Evolutionary conservation across 2,888 invertebrate genomes (phyloP).

Genomic region (Eilema sororculum): DNA sequence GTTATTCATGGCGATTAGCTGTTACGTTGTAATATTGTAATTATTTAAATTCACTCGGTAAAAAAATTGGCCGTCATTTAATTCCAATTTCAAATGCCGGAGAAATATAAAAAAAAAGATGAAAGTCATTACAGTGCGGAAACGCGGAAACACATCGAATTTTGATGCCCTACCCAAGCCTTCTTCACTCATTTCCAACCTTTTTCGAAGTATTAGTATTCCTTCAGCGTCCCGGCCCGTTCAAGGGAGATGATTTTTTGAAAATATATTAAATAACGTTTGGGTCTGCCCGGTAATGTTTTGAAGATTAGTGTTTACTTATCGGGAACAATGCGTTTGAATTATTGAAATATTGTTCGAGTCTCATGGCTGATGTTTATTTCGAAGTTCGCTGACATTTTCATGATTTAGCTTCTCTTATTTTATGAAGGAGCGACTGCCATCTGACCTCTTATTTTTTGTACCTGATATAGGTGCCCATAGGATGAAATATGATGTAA

Average conservation of each 20-base stretch:
- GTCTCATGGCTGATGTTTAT: not conserved
- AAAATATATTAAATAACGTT: slow-evolving; percentile 15
- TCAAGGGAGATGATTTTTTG: slow-evolving; percentile 12
- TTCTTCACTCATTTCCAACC: slow-evolving; percentile 18
- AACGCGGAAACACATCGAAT: slow-evolving; percentile 38
- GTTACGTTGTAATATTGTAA: not conserved
- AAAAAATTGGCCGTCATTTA: slow-evolving; percentile 30
- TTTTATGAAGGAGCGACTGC: too few species aligned
- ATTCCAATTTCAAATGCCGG: slow-evolving; percentile 38
- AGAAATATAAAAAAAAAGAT: slow-evolving; percentile 24
- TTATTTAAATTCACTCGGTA: not conserved
- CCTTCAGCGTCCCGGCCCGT: slow-evolving; percentile 14
- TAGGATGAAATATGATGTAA: too few species aligned
- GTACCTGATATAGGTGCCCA: too few species aligned
- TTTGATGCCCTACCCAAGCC: slow-evolving; percentile 26
- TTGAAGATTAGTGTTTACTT: not conserved
- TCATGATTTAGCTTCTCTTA: too few species aligned
- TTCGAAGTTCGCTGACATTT: too few species aligned
- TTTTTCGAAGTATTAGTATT: slow-evolving; percentile 24
- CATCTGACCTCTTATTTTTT: too few species aligned
- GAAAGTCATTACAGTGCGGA: slow-evolving; percentile 30
- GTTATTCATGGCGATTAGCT: too few species aligned
- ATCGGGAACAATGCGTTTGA: not conserved
- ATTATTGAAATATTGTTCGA: slow-evolving; percentile 2
- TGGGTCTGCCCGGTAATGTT: not conserved